Conservation (phyloP, 2,113 vertebrate species). For the Recurvirostra avosetta region DNA sequence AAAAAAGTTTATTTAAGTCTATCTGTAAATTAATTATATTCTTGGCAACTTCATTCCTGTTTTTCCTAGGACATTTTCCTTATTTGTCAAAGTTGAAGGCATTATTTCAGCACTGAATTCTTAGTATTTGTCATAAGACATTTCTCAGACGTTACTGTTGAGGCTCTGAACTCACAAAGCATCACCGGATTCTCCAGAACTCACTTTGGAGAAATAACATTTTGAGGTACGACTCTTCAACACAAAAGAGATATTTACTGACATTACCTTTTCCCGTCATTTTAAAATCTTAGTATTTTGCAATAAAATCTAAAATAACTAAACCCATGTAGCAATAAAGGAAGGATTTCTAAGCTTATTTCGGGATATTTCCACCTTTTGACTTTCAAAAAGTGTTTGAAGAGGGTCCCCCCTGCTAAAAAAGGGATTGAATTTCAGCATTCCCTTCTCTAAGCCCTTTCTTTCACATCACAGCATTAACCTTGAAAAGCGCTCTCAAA, state of each 20-base stretch:
- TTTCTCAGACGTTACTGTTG: not conserved
- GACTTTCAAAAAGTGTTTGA: not conserved
- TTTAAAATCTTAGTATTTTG: not conserved
- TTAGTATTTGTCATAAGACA: not conserved
- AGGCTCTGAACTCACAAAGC: not conserved
- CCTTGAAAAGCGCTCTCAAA: not conserved
- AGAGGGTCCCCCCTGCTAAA: not conserved
- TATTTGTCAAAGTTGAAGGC: not conserved
- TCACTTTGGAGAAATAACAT: not conserved
- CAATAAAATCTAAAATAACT: not conserved
- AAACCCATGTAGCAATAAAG: not conserved
- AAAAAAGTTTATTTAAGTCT: not conserved
- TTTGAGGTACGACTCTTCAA: not conserved
- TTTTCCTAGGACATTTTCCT: not conserved
- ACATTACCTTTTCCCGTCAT: not conserved
- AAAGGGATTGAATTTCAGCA: not conserved
- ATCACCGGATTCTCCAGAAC: not conserved
- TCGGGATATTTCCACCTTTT: not conserved
- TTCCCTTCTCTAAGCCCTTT: not conserved
- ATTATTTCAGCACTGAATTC: not conserved
- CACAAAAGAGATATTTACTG: not conserved
- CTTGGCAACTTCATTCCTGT: not conserved
- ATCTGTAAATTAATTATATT: not conserved
- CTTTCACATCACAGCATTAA: not conserved
- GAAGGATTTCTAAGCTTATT: conserved; percentile 1